Evolutionary conservation across 2,888 invertebrate genomes (phyloP).

Genomic region (Latheticus oryzae): DNA sequence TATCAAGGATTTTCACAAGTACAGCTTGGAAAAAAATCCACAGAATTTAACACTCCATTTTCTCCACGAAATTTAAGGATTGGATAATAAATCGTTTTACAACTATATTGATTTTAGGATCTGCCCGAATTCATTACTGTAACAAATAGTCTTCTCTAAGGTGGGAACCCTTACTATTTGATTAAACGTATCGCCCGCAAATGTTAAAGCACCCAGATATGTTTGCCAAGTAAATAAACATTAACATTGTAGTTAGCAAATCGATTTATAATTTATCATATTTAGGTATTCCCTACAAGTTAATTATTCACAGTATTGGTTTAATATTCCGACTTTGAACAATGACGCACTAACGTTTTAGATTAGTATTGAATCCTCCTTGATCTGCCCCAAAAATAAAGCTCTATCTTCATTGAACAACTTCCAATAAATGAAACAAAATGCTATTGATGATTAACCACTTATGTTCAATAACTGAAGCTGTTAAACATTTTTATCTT

Average conservation of each 20-base stretch:
- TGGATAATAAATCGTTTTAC: constrained; percentile 25
- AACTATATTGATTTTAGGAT: constrained; percentile 29
- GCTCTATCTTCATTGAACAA: too few relatives aligned
- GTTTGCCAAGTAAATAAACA: constrained; percentile 25
- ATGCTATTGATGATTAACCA: too few relatives aligned
- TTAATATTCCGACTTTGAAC: constrained; percentile 1
- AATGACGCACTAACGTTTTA: not conserved
- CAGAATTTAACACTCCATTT: constrained; percentile 7
- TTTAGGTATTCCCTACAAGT: constrained; percentile 22
- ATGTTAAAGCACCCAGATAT: constrained; percentile 4
- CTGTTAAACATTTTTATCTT: too few relatives aligned
- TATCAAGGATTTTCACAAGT: too few relatives aligned
- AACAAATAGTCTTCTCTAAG: constrained; percentile 23
- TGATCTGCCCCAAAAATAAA: not conserved
- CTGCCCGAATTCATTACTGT: constrained; percentile 27
- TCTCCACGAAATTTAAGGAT: too few relatives aligned
- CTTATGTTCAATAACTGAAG: too few relatives aligned
- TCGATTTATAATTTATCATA: constrained; percentile 24
- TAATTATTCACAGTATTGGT: constrained; percentile 22
- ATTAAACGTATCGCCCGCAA: constrained; percentile 33
- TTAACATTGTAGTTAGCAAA: not conserved
- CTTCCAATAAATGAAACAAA: too few relatives aligned
- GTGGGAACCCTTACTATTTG: constrained; percentile 20
- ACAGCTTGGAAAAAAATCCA: constrained; percentile 12
- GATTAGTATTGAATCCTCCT: constrained; percentile 2